phyloP scores from a whole-genome alignment of 2,113 vertebrate genomes.

The Camelus bactrianus region DNA sequence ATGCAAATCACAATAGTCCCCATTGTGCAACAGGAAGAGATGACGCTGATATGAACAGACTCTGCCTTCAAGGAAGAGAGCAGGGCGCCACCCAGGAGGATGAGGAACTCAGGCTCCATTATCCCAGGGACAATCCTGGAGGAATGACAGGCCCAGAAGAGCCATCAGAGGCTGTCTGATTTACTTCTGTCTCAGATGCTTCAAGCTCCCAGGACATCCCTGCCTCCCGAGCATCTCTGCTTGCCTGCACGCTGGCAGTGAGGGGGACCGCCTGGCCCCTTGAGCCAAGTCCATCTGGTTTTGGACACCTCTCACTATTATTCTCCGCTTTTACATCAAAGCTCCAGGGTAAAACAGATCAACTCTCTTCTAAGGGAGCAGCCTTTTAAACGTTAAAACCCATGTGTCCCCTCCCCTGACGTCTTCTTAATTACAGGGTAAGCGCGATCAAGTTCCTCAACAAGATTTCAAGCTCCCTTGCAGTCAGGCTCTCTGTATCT shows the following conservation, averaged over 20 bases:
- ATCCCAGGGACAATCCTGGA: neutral
- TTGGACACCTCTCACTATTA: neutral
- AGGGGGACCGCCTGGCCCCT: accelerated
- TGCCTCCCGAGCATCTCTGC: neutral
- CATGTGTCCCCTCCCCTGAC: accelerated
- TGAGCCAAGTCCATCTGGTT: neutral
- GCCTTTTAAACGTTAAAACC: accelerated
- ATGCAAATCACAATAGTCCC: accelerated
- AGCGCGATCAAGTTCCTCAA: neutral
- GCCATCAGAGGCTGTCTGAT: neutral
- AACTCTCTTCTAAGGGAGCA: neutral
- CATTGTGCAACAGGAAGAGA: accelerated
- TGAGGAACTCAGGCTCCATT: neutral
- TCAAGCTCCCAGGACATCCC: neutral
- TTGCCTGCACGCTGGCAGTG: neutral
- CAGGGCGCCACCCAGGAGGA: accelerated
- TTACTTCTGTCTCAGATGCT: no score
- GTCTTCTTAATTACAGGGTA: no score
- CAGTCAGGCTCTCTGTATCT: accelerated
- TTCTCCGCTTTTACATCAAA: neutral
- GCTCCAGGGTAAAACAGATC: neutral
- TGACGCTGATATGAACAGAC: neutral
- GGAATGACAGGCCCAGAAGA: neutral
- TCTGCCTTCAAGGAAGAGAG: neutral
- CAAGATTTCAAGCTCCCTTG: no score